A percentile compares a stretch with the other conserved stretches of the same genome.
Evolutionary conservation across 2,888 invertebrate genomes (phyloP).

Genomic region (Eupelmus urozonus): DNA sequence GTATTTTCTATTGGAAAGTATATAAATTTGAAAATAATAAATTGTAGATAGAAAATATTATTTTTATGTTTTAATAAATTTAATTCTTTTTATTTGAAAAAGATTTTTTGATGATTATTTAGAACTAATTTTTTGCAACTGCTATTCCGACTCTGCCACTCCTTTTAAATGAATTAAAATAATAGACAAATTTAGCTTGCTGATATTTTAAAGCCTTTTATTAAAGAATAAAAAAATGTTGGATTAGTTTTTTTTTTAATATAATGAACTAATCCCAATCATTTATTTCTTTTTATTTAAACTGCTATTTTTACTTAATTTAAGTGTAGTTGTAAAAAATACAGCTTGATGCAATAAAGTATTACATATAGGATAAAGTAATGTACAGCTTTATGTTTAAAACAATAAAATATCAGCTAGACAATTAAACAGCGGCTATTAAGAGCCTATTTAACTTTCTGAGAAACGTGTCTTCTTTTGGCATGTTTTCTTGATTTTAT

Average conservation of each 20-base stretch:
- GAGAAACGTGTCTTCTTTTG: too few relatives aligned
- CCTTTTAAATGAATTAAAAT: background rate
- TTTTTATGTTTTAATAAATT: background rate
- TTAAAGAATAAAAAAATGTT: background rate
- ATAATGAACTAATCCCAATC: background rate
- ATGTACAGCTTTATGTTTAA: background rate
- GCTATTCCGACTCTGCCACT: background rate
- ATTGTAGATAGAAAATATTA: background rate
- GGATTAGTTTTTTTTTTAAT: background rate
- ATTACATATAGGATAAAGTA: constrained; percentile 13
- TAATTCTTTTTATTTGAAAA: background rate
- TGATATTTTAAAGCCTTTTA: background rate
- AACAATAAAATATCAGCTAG: background rate
- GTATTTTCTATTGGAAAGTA: background rate
- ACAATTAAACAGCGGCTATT: background rate
- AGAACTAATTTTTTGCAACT: background rate
- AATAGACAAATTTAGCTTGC: background rate
- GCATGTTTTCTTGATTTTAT: constrained; percentile 7
- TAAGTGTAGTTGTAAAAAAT: constrained; percentile 33
- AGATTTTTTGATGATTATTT: background rate
- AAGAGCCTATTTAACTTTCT: too few relatives aligned
- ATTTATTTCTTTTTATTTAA: background rate
- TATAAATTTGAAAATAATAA: background rate
- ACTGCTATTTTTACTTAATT: constrained; percentile 35
- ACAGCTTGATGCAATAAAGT: constrained; percentile 37